Percentiles rank a stretch among this genome's conserved stretches.
These are phyloP conservation scores for Antidorcas marsupialis DNA, from an alignment of 2,113 vertebrate species.

Conservation along the genomic window DNA sequence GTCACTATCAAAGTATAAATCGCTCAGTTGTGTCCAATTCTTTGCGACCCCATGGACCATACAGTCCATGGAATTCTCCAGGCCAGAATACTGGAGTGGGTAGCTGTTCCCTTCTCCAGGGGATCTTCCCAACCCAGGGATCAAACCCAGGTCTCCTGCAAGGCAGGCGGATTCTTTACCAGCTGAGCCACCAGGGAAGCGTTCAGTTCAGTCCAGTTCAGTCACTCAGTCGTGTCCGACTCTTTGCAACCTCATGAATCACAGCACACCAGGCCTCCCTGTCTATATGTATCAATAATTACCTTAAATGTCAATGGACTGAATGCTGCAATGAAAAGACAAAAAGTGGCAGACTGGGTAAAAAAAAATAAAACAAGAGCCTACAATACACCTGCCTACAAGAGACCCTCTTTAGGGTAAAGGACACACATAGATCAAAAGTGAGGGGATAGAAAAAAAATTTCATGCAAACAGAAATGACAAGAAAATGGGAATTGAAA, in stretches of 20 bases:
- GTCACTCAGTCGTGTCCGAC: too few relatives aligned
- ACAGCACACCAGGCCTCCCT: too few relatives aligned
- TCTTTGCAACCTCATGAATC: too few relatives aligned
- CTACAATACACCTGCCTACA: background rate
- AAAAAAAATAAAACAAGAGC: background rate
- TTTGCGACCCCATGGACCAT: background rate
- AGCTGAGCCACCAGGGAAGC: background rate
- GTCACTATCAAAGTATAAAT: background rate
- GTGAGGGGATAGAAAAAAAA: background rate
- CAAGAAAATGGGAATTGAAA: background rate
- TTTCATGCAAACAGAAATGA: background rate
- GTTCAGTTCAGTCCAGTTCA: too few relatives aligned
- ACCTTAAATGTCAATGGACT: background rate
- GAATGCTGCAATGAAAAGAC: background rate
- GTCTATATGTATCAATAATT: background rate
- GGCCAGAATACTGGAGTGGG: background rate
- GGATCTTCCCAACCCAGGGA: background rate
- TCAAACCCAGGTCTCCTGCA: background rate
- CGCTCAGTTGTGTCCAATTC: rapidly evolving
- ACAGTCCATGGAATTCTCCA: background rate
- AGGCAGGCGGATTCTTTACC: background rate
- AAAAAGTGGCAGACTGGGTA: background rate
- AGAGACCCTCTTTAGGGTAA: background rate
- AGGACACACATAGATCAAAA: background rate
- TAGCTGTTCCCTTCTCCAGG: background rate